Base-by-base conservation (phyloP, 2,888 invertebrate species). In the Desoria tigrina region DNA sequence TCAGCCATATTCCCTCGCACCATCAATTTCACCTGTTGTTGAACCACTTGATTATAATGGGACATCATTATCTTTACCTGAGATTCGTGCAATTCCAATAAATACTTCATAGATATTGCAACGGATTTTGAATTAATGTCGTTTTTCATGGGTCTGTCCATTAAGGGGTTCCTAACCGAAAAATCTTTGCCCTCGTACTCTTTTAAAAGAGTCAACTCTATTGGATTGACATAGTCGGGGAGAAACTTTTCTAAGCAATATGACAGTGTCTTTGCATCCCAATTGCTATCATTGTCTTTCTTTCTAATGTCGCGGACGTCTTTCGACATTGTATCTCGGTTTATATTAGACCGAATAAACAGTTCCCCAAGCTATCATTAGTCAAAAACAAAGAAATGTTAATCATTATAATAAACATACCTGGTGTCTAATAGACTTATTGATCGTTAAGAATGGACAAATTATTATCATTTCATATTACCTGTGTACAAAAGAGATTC, bases 231-330 rank as follows among this genome's bases (percentile, higher is more conserved):
- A 3, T 51, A 9, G 6, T 45, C 45, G 9, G 16, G 16, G n/a
- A 45, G 6, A n/a, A 18, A 45, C 45, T 45, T 45, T 45, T 45
- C 45, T 3, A 45, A 9, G 45, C n/a, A 45, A n/a, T 45, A 45
- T 6, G 45, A 45, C 21, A 45, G 21, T 16, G 45, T 6, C n/a
- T 45, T 45, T 3, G 21, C 21, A 16, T 45, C 45, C 45, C 45
- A 45, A 16, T 45, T 45, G 16, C 6, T 11, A 3, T 45, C 45
- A 18, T 6, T 18, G 4, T 21, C 45, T 3, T 16, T 45, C 4
- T 11, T n/a, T 21, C 21, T 16, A 9, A 6, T 16, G 6, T n/a
- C 45, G 16, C 16, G 4, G 9, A 45, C 45, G 6, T 9, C 16
- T 45, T 6, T 45, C 4, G 45, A n/a, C 45, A 45, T 45, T 16